Evolutionary conservation across 2,888 invertebrate genomes (phyloP), one percentile per base, ranked within the genome.

Genomic region (Drosophila antonietae): DNA sequence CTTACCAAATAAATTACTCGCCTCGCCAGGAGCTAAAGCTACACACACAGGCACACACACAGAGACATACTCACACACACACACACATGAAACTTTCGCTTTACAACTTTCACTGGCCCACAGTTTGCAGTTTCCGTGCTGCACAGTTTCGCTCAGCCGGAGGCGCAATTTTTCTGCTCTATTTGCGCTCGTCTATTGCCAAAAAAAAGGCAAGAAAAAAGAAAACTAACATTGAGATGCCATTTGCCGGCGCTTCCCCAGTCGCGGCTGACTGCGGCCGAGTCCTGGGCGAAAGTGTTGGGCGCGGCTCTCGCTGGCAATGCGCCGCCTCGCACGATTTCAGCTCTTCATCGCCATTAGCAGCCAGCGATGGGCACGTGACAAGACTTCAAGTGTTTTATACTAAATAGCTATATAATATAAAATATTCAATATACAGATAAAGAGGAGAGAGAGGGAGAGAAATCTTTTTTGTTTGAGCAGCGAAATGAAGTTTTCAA

Each of bases 121-220:
- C 46, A 43, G 43, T 43, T 43, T 18, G 4, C 46, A 46, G 44
- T 58, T 56, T 39, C 51, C 20, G 23, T 8, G 37, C 6, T 20
- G 23, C 39, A 18, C 35, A 52, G 52, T 15, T 52, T 53, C 23
- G 14, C 56, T 10, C 44, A 51, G 61, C 68, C 72, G 66, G 71
- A 78, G 84, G 82, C 85, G 73, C 75, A 80, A 87, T 87, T 86
- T 89, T 86, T 86, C 80, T 84, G 86, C 86, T 86, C 86, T 86
- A 89, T 86, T 86, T 86, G 80, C 71, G 57, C 73, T 65, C 87
- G 75, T 79, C 86, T 66, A 77, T 73, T 88, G 89, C 87, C 85
- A 88, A 85, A 83, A 15, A 47, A 28, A 15, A 46, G 4, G 4
- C 5, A 28, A 6, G 80, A 46, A 15, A 47, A 28, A 15, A 46